A percentile compares a stretch with the other conserved stretches of the same genome.
phyloP scores from a whole-genome alignment of 2,888 invertebrate genomes.

The Cheilosia grossa region DNA sequence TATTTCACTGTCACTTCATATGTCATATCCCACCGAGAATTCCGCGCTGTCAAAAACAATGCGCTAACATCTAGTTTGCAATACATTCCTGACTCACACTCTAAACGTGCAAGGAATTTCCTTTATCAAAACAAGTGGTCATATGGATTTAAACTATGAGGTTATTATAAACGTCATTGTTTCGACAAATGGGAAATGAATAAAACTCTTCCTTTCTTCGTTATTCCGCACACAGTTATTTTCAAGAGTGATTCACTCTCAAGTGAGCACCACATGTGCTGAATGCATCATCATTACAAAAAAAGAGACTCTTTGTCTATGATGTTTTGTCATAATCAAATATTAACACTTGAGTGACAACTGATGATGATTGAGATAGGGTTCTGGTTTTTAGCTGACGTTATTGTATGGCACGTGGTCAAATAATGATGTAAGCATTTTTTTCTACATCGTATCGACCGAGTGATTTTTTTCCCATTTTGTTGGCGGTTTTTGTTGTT shows the following conservation, averaged over 20 bases:
- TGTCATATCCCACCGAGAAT: constrained; percentile 19
- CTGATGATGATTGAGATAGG: constrained; percentile 16
- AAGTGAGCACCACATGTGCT: neutral
- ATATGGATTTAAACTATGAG: neutral
- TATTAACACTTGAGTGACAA: constrained; percentile 13
- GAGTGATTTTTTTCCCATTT: neutral
- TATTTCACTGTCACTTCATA: constrained; percentile 20
- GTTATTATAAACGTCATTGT: constrained; percentile 8
- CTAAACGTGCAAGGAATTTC: neutral
- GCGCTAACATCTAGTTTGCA: neutral
- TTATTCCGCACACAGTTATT: neutral
- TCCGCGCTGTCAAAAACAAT: neutral
- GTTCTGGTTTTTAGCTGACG: constrained; percentile 1
- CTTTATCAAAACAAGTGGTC: constrained; percentile 19
- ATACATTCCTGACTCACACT: constrained; percentile 2
- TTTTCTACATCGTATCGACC: neutral
- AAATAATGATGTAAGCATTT: neutral
- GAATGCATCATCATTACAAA: neutral
- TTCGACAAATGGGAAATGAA: neutral
- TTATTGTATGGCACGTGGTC: neutral
- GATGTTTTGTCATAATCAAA: constrained; percentile 19
- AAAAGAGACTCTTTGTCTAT: constrained; percentile 7
- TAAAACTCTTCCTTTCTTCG: constrained; percentile 8
- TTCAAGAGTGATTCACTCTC: constrained; percentile 18
- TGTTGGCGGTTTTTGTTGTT: neutral